Conservation (phyloP, 2,113 vertebrate species). For the Candoia aspera region DNA sequence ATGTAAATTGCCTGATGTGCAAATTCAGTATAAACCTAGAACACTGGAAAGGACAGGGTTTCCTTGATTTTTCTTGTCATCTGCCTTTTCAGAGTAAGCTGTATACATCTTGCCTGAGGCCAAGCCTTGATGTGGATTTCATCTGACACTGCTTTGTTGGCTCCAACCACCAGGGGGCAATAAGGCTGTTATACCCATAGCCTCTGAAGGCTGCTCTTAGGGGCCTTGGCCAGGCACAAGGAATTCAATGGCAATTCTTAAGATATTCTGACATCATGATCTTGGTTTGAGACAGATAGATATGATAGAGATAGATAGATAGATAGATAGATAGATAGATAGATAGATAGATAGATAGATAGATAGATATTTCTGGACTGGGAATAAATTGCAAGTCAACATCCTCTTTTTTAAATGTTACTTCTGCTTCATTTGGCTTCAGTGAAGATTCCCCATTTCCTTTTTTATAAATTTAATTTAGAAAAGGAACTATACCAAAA, state of each 20-base stretch:
- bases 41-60: not conserved
- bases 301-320: too few relatives aligned
- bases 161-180: not conserved
- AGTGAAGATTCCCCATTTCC: not conserved
- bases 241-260: not conserved
- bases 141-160: not conserved
- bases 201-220: not conserved
- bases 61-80: slow-evolving; percentile 5
- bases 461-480: not conserved
- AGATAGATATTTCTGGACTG: not conserved
- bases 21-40: not conserved
- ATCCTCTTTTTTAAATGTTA: not conserved
- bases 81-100: not conserved
- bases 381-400: not conserved
- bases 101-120: not conserved
- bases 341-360: not conserved
- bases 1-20: not conserved
- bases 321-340: not conserved
- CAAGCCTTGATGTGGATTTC: not conserved
- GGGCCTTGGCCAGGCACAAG: not conserved
- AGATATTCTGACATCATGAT: not conserved
- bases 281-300: not conserved
- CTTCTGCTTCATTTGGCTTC: not conserved
- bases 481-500: not conserved
- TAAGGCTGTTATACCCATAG: not conserved